Evolutionary conservation across 2,888 invertebrate genomes (phyloP).

Genomic region (Terebella lapidaria): DNA sequence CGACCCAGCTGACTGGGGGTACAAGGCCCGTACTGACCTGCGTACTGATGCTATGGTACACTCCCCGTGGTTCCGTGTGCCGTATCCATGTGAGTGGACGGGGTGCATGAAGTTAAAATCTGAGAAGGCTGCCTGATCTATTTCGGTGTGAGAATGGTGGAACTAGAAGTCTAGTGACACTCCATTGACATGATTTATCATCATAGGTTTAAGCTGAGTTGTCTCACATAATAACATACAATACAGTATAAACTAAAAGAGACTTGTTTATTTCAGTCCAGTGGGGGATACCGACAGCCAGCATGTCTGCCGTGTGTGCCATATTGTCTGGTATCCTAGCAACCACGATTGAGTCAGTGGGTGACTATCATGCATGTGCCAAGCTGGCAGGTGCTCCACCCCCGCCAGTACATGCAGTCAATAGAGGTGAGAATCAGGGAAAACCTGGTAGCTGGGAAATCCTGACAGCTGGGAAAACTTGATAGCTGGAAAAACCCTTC

Average conservation of each 20-base stretch:
- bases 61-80: slow-evolving; percentile 49
- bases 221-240: no score
- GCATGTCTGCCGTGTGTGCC: slow-evolving; percentile 38
- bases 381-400: slow-evolving; percentile 66
- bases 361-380: slow-evolving; percentile 88
- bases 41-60: slow-evolving; percentile 31
- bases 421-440: slow-evolving; percentile 65
- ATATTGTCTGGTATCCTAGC: slow-evolving; percentile 44
- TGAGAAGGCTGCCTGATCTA: no score
- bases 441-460: no score
- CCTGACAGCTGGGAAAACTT: no score
- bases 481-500: no score
- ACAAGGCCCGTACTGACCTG: slow-evolving; percentile 47
- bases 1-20: slow-evolving; percentile 44
- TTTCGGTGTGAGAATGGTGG: no score
- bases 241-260: no score
- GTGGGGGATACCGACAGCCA: slow-evolving; percentile 46
- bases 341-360: slow-evolving; percentile 58
- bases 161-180: no score
- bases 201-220: no score
- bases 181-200: no score
- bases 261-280: slow-evolving; percentile 28
- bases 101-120: no score
- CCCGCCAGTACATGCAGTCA: slow-evolving; percentile 71
- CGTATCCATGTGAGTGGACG: slow-evolving; percentile 58